phyloP scores from a whole-genome alignment of 2,113 vertebrate genomes.

The Gulo gulo region DNA sequence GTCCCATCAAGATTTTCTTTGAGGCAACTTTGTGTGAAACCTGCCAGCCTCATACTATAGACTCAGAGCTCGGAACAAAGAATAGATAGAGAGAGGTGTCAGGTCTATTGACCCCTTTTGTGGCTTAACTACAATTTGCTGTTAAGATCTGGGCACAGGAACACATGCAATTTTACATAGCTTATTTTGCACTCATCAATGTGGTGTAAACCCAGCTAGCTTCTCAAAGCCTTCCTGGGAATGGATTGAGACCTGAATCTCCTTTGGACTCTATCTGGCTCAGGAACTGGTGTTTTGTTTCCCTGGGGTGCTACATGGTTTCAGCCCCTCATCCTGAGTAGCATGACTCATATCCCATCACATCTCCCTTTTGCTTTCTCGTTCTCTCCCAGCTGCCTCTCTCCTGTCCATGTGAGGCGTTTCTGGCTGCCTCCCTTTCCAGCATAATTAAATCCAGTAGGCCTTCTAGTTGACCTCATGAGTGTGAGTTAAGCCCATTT shows the following conservation, averaged over 20 bases:
- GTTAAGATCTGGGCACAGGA: background rate
- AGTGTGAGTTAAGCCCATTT: constrained; percentile 68
- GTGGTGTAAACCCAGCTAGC: background rate
- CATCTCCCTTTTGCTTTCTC: background rate
- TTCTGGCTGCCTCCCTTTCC: constrained; percentile 60
- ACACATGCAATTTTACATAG: background rate
- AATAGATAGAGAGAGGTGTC: background rate
- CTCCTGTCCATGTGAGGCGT: constrained; percentile 27
- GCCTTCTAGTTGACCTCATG: constrained; percentile 66
- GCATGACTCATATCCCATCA: constrained; percentile 45
- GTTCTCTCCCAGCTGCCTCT: constrained; percentile 26
- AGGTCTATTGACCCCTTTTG: background rate
- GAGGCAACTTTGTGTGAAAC: background rate
- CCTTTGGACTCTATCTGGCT: background rate
- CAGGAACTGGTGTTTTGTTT: background rate
- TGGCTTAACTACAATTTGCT: background rate
- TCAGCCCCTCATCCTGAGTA: constrained; percentile 18
- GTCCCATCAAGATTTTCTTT: background rate
- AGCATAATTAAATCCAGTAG: constrained; percentile 72
- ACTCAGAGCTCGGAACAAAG: background rate
- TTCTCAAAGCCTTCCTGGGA: background rate
- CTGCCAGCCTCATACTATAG: background rate
- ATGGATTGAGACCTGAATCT: background rate
- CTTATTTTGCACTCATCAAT: background rate
- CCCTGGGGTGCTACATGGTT: background rate